Percentiles rank a stretch among this genome's conserved stretches.
Conservation (phyloP, 2,797 vertebrate species). For the Nasua narica region DNA sequence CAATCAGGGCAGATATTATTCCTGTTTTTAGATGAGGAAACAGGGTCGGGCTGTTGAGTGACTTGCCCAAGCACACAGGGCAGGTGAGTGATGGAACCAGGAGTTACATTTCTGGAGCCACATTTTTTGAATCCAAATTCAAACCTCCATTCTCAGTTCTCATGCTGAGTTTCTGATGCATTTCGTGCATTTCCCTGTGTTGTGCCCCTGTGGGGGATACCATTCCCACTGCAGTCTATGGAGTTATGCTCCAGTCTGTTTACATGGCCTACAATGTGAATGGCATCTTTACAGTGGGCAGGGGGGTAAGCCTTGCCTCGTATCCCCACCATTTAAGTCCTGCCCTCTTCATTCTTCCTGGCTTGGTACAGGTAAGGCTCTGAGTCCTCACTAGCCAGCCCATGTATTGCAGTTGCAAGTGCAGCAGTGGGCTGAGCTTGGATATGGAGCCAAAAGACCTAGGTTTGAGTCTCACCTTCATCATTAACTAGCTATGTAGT, state of each 20-base stretch:
- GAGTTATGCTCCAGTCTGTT: neutral
- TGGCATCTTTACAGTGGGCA: neutral
- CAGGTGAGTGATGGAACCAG: neutral
- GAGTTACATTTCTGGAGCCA: neutral
- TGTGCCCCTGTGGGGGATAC: too few relatives aligned
- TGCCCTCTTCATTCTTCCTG: neutral
- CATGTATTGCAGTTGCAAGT: neutral
- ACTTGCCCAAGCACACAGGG: neutral
- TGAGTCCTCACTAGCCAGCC: neutral
- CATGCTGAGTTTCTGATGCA: neutral
- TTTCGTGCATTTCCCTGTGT: neutral
- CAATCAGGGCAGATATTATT: neutral
- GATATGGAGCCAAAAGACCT: neutral
- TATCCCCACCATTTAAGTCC: accelerated
- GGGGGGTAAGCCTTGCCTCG: neutral
- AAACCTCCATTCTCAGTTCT: neutral
- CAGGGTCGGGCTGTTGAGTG: neutral
- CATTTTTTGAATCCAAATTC: neutral
- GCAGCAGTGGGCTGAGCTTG: neutral
- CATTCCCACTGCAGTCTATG: neutral
- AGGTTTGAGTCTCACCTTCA: neutral
- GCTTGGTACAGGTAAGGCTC: neutral
- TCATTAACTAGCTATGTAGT: neutral
- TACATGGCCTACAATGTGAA: neutral
- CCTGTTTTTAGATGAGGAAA: neutral